These are phyloP conservation scores for Anhinga rufa DNA, from an alignment of 2,113 vertebrate species.

Conservation along the genomic window DNA sequence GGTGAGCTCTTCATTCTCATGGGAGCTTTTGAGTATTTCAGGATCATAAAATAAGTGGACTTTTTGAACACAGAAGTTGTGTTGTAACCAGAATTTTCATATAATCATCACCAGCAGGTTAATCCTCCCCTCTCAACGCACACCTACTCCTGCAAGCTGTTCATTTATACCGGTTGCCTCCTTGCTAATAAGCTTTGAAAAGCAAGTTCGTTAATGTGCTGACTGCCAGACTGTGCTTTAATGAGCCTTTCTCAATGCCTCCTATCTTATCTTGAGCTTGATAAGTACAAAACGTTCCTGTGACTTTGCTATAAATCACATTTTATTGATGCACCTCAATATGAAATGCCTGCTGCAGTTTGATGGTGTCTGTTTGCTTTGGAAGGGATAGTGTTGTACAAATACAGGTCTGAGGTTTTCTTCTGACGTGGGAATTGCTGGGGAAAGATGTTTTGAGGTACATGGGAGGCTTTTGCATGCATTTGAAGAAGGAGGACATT, in stretches of 20 bases:
- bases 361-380: not conserved
- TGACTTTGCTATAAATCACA: not conserved
- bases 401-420: not conserved
- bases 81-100: not conserved
- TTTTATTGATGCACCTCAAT: constrained; percentile 12
- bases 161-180: not conserved
- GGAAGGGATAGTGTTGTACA: not conserved
- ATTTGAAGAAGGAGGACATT: too few species aligned
- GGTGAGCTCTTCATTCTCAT: not conserved
- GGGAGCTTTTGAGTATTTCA: not conserved
- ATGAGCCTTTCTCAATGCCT: constrained; percentile 28
- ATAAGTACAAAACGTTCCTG: constrained; percentile 29
- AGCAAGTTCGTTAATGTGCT: not conserved
- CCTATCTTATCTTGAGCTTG: constrained; percentile 35
- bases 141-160: not conserved
- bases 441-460: not conserved
- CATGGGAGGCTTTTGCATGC: not conserved
- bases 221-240: constrained; percentile 4
- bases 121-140: not conserved
- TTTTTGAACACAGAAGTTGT: not conserved
- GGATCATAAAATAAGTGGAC: not conserved
- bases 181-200: not conserved
- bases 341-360: not conserved
- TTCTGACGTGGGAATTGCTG: not conserved
- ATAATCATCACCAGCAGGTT: not conserved